These are phyloP conservation scores for Pachliopta kotzebuea DNA, from an alignment of 2,888 invertebrate genomes.

Conservation along the genomic window DNA sequence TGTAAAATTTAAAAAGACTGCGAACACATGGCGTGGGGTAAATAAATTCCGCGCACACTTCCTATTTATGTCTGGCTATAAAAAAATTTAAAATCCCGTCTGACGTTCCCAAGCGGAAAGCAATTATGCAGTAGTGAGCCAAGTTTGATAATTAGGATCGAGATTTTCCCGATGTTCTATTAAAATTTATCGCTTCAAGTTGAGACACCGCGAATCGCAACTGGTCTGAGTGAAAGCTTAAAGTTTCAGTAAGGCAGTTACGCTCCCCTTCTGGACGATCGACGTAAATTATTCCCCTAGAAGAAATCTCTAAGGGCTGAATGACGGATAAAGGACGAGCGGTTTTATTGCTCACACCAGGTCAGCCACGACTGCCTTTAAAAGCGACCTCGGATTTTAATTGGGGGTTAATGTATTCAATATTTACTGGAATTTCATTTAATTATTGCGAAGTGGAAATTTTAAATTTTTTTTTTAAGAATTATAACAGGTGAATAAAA, in stretches of 20 bases:
- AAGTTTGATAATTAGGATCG: conserved; percentile 46
- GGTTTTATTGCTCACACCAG: conserved; percentile 74
- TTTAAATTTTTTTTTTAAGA: neutral
- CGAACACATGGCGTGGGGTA: conserved; percentile 37
- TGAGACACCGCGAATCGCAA: conserved; percentile 71
- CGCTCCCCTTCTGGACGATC: conserved; percentile 76
- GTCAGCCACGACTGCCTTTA: conserved; percentile 66
- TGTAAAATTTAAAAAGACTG: conserved; percentile 46
- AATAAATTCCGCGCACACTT: conserved; percentile 37
- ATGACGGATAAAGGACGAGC: conserved; percentile 78
- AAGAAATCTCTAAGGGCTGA: conserved; percentile 78
- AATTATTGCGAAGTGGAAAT: conserved; percentile 42
- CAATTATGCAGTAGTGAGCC: conserved; percentile 30
- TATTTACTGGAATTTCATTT: conserved; percentile 59
- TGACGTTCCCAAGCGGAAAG: conserved; percentile 25
- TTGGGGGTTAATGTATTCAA: conserved; percentile 75
- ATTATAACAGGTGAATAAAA: neutral
- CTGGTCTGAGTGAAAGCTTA: conserved; percentile 76
- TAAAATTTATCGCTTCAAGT: conserved; percentile 74
- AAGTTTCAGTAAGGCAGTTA: conserved; percentile 79
- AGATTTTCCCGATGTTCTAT: conserved; percentile 57
- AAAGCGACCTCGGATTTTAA: conserved; percentile 74
- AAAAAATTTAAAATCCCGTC: conserved; percentile 8
- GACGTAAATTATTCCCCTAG: conserved; percentile 79
- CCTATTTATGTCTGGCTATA: conserved; percentile 15